Percentiles rank a stretch among this genome's conserved stretches.
Evolutionary conservation across 64 coral and sea anemone species (phyloP).

Genomic region (Acropora tenuis): DNA sequence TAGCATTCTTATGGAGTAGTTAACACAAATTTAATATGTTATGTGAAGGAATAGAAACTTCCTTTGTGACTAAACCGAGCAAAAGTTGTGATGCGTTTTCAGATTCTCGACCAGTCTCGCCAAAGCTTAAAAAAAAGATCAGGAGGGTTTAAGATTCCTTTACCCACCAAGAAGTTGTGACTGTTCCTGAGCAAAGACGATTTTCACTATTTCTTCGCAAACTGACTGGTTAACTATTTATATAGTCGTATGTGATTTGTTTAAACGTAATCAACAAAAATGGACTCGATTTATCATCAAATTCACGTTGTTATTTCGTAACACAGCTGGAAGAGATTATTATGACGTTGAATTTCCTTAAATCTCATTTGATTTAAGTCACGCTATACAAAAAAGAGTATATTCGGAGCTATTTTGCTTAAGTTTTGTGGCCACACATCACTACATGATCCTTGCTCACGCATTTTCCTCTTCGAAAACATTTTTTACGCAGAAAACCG

Average conservation of each 20-base stretch:
- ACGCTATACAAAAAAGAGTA: not conserved
- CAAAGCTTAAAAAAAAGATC: not conserved
- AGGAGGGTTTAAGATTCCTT: not conserved
- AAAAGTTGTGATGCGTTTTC: not conserved
- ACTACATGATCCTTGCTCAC: not conserved
- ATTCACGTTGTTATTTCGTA: not conserved
- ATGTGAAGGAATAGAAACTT: not conserved
- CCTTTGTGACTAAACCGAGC: not conserved
- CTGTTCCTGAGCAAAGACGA: not conserved
- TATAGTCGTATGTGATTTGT: too few relatives aligned
- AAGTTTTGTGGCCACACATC: not conserved
- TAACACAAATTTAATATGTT: too few relatives aligned
- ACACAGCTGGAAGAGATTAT: not conserved
- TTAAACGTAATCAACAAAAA: too few relatives aligned
- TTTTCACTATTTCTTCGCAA: not conserved
- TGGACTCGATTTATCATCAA: too few relatives aligned
- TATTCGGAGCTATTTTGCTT: constrained; percentile 14
- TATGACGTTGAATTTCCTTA: not conserved
- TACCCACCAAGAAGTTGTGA: not conserved
- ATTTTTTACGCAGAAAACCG: not conserved
- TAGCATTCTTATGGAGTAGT: not conserved
- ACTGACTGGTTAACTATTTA: not conserved
- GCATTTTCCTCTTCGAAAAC: not conserved
- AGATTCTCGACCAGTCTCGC: not conserved
- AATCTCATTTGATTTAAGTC: not conserved